phyloP scores from a whole-genome alignment of 1,140 invertebrate genomes.

The Diorhabda elongata region DNA sequence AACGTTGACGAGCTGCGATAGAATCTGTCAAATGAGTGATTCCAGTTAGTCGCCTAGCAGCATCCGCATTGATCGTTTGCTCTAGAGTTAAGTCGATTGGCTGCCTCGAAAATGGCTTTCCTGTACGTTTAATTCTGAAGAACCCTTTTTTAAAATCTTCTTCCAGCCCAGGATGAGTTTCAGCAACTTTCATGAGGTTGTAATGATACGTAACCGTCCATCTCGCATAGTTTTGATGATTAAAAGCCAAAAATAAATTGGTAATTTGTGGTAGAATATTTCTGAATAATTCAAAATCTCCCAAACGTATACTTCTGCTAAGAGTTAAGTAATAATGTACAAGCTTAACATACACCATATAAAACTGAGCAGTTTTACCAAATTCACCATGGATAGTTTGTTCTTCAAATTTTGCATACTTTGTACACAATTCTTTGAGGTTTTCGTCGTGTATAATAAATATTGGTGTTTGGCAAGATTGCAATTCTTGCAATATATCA shows the following conservation, averaged over 20 bases:
- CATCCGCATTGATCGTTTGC: slow-evolving; percentile 36
- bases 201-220: slow-evolving; percentile 27
- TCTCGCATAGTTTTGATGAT: slow-evolving; percentile 31
- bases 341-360: slow-evolving; percentile 38
- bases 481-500: neutral
- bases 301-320: slow-evolving; percentile 35
- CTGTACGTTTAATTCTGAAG: slow-evolving; percentile 34
- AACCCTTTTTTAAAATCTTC: slow-evolving; percentile 30
- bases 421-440: slow-evolving; percentile 26
- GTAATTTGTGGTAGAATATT: slow-evolving; percentile 24
- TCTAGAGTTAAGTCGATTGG: slow-evolving; percentile 37
- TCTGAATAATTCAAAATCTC: slow-evolving; percentile 35
- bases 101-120: slow-evolving; percentile 33
- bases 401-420: slow-evolving; percentile 32
- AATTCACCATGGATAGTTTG: slow-evolving; percentile 32
- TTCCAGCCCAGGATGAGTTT: slow-evolving; percentile 35
- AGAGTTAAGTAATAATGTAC: slow-evolving; percentile 35
- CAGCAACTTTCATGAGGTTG: slow-evolving; percentile 28
- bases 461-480: no score
- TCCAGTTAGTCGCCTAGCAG: slow-evolving; percentile 24
- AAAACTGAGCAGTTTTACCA: slow-evolving; percentile 44
- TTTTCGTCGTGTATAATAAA: no score
- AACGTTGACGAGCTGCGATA: slow-evolving; percentile 26
- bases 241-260: slow-evolving; percentile 30
- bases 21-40: slow-evolving; percentile 31